Base-by-base conservation (phyloP, 64 coral and sea anemone species). In the Stylophora pistillata region DNA sequence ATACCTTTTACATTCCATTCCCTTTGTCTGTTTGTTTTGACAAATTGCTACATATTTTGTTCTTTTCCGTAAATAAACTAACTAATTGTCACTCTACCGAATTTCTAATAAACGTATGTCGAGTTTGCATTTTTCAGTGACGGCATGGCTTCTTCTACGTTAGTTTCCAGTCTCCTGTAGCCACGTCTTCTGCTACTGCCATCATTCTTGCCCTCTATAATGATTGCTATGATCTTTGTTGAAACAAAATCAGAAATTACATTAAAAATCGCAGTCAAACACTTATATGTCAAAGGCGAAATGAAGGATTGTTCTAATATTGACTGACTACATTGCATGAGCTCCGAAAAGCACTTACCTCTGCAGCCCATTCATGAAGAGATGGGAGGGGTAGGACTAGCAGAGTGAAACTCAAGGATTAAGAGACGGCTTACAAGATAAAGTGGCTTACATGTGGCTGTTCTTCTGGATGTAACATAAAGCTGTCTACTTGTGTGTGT, bases 141-240 rank as follows among this genome's bases (percentile, higher is more conserved):
- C 21, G 95, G 95, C 95, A 96, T 96, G 55, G 91, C 91, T 79
- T 96, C 95, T 58, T 96, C 94, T 4, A 96, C 95, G 56, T 89
- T 96, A 17, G 95, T 96, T 87, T 96, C 95, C 27, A 96, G 87
- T 90, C 75, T 93, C 55, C 88, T 85, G 78, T 96, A 96, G 4
- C 59, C 71, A 15, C 68, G 73, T 55, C 88, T 69, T 30, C 82
- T 73, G 27, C 75, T 60, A 9, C 73, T 53, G 17, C 58, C 86
- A 27, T 73, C 78, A 70, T 41, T 91, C 15, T 66, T 55, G 37
- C 95, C 95, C 76, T 96, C 95, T 21, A 96, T 88, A 25, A 96
- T 60, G 77, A 96, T 90, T 26, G 95, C 95, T 30, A 96, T 58
- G 29, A 96, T 96, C 95, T 96, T 86, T 13, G 69, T 47, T 47